phyloP scores from a whole-genome alignment of 2,797 vertebrate species.

The Kryptopterus vitreolus region DNA sequence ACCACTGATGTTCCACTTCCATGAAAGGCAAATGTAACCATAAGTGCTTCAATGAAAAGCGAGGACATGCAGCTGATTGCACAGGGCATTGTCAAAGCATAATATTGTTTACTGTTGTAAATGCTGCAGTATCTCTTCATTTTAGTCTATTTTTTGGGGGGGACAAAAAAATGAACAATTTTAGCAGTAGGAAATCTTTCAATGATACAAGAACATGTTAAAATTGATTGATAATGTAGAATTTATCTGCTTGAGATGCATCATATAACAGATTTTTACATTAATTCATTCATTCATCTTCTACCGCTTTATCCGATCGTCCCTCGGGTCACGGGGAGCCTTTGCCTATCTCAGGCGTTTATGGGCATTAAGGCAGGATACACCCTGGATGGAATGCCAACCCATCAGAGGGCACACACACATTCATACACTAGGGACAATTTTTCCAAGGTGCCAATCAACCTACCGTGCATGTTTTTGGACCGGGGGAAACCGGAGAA shows the following conservation, averaged over 20 bases:
- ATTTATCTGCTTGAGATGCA: not conserved
- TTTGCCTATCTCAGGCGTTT: no score
- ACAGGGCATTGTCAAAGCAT: not conserved
- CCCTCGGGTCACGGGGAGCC: no score
- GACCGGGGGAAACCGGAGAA: no score
- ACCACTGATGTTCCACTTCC: slow-evolving; percentile 33
- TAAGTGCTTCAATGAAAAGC: slow-evolving; percentile 16
- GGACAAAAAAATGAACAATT: not conserved
- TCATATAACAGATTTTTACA: not conserved
- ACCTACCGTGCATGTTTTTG: no score
- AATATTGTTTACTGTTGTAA: not conserved
- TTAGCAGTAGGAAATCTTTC: not conserved
- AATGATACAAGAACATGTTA: not conserved
- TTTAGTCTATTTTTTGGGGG: not conserved
- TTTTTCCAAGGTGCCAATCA: no score
- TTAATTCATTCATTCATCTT: no score
- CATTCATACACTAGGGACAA: no score
- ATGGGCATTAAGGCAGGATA: no score
- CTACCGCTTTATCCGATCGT: no score
- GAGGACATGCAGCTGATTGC: not conserved
- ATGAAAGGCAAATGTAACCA: slow-evolving; percentile 39
- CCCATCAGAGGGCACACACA: no score
- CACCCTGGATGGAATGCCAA: no score
- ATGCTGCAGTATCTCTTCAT: not conserved
- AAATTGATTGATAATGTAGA: not conserved